Conservation (phyloP, 2,888 invertebrate genomes). For the Tryphoninae sp. region DNA sequence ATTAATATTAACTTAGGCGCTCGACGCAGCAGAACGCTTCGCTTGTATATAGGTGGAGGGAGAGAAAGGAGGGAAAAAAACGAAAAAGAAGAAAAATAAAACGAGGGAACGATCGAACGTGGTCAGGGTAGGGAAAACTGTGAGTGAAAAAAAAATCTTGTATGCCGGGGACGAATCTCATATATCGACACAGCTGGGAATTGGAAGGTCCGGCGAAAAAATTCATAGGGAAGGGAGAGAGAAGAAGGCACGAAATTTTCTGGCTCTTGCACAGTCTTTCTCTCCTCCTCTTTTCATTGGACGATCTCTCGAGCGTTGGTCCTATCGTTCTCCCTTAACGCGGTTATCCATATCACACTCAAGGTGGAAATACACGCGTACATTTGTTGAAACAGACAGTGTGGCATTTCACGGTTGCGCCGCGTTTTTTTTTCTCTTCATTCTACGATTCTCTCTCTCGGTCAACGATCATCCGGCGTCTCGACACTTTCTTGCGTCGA, state of each 20-base stretch:
- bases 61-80: constrained; percentile 47
- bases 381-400: not conserved
- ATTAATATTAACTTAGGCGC: constrained; percentile 81
- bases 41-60: constrained; percentile 28
- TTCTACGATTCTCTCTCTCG: constrained; percentile 1
- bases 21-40: constrained; percentile 61
- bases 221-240: constrained; percentile 73
- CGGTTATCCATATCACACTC: not conserved
- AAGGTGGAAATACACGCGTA: not conserved
- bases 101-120: constrained; percentile 59
- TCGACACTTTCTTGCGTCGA: constrained; percentile 47
- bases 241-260: constrained; percentile 56
- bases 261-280: constrained; percentile 53
- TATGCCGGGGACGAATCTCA: constrained; percentile 80
- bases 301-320: constrained; percentile 13
- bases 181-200: constrained; percentile 80
- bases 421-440: not conserved
- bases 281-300: constrained; percentile 12
- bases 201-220: constrained; percentile 75
- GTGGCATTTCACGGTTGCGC: not conserved
- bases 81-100: constrained; percentile 32
- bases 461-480: constrained; percentile 36
- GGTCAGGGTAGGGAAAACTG: constrained; percentile 43
- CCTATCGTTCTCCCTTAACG: constrained; percentile 19
- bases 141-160: constrained; percentile 75